Conservation (phyloP, 23 tunicate species). For the Corella eumyota region DNA sequence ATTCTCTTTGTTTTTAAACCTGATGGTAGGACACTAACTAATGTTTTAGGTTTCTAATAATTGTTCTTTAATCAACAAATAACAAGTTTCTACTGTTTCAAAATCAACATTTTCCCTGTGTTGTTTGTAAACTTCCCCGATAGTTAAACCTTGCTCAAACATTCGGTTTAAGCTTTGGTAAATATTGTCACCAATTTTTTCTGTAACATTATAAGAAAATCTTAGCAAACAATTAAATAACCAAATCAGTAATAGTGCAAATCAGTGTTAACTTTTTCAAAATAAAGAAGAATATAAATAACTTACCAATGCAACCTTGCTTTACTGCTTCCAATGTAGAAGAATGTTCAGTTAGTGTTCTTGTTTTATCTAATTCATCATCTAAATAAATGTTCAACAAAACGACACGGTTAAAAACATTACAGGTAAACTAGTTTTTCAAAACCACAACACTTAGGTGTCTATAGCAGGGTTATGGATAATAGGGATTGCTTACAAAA, state of each 20-base stretch:
- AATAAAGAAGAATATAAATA: no score
- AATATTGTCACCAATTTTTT: conserved; percentile 42
- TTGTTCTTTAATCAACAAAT: conserved; percentile 25
- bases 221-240: no score
- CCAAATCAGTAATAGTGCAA: no score
- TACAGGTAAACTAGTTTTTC: no score
- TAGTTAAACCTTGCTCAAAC: conserved; percentile 39
- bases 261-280: no score
- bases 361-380: conserved; percentile 13
- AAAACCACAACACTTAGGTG: no score
- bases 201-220: no score
- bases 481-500: no score
- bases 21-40: no score
- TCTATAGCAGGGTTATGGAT: no score
- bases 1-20: no score
- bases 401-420: neutral
- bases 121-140: conserved; percentile 47
- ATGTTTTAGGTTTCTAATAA: no score
- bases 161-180: conserved; percentile 22
- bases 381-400: conserved; percentile 1
- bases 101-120: conserved; percentile 28
- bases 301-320: conserved; percentile 77
- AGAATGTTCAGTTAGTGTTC: conserved; percentile 1
- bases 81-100: conserved; percentile 84
- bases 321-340: conserved; percentile 58